phyloP scores from a whole-genome alignment of 2,113 vertebrate species.

The Cairina moschata region DNA sequence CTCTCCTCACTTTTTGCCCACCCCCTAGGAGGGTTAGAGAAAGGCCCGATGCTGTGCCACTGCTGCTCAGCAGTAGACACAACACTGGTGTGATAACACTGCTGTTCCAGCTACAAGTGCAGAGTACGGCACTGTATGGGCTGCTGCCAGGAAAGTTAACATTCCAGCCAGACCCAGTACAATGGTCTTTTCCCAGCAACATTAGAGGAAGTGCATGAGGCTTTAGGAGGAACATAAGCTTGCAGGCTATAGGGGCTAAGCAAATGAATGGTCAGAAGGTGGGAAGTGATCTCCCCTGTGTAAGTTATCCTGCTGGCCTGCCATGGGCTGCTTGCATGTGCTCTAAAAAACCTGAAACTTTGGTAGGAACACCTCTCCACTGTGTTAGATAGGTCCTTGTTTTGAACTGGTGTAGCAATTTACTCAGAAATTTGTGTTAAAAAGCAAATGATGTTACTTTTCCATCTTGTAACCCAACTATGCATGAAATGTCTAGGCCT shows the following conservation, averaged over 20 bases:
- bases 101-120: too few species aligned
- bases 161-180: too few species aligned
- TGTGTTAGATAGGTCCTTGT: neutral
- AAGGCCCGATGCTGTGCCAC: too few species aligned
- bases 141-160: too few species aligned
- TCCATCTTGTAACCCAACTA: neutral
- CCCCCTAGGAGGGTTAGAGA: too few species aligned
- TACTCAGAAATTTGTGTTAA: neutral
- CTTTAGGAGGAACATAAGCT: neutral
- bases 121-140: too few species aligned
- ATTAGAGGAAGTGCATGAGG: neutral
- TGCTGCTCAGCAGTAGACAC: too few species aligned
- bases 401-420: neutral
- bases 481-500: neutral
- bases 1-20: too few species aligned
- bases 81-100: too few species aligned
- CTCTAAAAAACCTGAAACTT: neutral
- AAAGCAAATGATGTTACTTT: neutral
- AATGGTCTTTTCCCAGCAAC: neutral
- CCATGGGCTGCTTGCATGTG: neutral
- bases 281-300: fast-evolving
- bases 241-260: neutral
- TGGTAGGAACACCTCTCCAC: fast-evolving
- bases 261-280: neutral
- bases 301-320: neutral